Evolutionary conservation across 2,888 invertebrate species (phyloP), one percentile per base, ranked within the genome.

Genomic region (Limenitis camilla): DNA sequence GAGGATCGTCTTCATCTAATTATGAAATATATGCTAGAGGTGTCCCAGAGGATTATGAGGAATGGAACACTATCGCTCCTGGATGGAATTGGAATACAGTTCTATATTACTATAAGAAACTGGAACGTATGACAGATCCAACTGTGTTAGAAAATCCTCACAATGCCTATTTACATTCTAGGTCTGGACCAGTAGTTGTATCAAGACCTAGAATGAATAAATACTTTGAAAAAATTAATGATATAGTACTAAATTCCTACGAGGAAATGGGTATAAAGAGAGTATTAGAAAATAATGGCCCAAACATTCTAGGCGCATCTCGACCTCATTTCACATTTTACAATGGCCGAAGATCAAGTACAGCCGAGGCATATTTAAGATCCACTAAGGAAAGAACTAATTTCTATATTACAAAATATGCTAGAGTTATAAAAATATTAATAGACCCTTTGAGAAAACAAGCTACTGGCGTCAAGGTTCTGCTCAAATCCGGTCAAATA

Each of bases 361-460:
- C 81, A 6, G 82, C 81, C 0, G 84, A 85, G 56, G 72, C 76
- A 5, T 85, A 78, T 61, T 60, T 85, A 38, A 64, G 61, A 54
- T 65, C 69, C 31, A 61, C 56, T 9, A 71, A 69, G 64, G 58
- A 72, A 40, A 74, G 71, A 61, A 59, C 66, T 2, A 84, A 85
- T 62, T 64, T 85, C 11, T 68, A 62, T 44, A 59, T 84, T 43
- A 72, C 81, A 0, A 82, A 81, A 62, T 66, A 68, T 54, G 64
- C 76, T 1, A 74, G 69, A 55, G 86, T 70, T 10, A 73, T 66
- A 11, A 80, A 72, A 63, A 50, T 85, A n/a, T 63, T 83, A 44
- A 74, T 83, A 31, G 68, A 81, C 59, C 65, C 67, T 27, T 30
- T 61, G 8, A 69, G 64, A 9, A 54, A 60, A 9, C 60, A 53